Evolutionary conservation across 2,888 invertebrate genomes (phyloP).

Genomic region (Hecatera dysodea): DNA sequence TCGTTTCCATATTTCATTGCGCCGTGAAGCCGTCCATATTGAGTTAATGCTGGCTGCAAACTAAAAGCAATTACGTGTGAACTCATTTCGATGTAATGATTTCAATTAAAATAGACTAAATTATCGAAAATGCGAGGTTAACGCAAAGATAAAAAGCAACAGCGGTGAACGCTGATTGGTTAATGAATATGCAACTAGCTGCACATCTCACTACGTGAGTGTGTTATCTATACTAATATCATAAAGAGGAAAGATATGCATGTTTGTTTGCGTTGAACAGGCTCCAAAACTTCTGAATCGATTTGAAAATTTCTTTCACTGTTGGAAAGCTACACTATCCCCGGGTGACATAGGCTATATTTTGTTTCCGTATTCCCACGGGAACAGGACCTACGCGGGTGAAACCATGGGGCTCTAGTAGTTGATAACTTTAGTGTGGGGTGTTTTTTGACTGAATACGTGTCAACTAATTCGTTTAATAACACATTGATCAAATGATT

Average conservation of each 20-base stretch:
- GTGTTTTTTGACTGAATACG: not conserved
- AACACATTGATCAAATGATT: not conserved
- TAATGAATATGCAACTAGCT: conserved; percentile 13
- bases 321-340: too few species aligned
- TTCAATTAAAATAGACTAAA: conserved; percentile 72
- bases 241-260: too few species aligned
- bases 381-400: too few species aligned
- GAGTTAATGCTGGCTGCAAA: conserved; percentile 67
- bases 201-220: conserved; percentile 12
- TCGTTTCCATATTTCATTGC: conserved; percentile 70
- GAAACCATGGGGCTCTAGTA: too few species aligned
- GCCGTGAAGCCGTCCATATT: conserved; percentile 65
- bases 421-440: conserved; percentile 25
- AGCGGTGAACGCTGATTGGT: conserved; percentile 35
- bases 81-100: conserved; percentile 71
- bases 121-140: conserved; percentile 58
- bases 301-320: too few species aligned
- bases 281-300: too few species aligned
- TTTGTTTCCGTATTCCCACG: too few species aligned
- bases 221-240: too few species aligned
- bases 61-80: conserved; percentile 69
- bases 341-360: too few species aligned
- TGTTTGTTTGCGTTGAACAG: too few species aligned
- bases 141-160: conserved; percentile 46
- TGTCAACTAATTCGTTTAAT: not conserved